These are phyloP conservation scores for Chamaetylas fuelleborni DNA, from an alignment of 2,113 vertebrate genomes.

Conservation along the genomic window DNA sequence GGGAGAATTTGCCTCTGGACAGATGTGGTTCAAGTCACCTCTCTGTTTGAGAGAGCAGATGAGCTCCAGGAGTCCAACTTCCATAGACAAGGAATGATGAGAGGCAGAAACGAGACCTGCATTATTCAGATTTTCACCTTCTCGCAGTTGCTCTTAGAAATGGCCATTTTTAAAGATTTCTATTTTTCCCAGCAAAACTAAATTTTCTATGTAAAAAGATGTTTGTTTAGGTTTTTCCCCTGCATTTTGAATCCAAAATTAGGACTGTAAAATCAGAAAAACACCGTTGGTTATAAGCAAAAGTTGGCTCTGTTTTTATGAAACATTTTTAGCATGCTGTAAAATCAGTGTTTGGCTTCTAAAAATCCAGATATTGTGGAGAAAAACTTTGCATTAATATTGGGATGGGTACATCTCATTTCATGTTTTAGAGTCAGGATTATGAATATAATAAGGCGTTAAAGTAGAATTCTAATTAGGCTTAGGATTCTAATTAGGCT, in stretches of 20 bases:
- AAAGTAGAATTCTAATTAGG: neutral
- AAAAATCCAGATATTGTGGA: neutral
- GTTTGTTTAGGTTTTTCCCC: rapidly evolving
- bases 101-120: neutral
- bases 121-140: neutral
- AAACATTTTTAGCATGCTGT: rapidly evolving
- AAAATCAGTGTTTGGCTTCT: neutral
- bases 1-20: neutral
- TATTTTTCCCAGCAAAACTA: neutral
- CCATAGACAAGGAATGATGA: neutral
- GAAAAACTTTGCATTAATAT: neutral
- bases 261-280: neutral
- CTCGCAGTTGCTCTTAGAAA: neutral
- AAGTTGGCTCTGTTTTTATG: neutral
- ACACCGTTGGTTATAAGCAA: rapidly evolving
- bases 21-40: neutral
- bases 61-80: neutral
- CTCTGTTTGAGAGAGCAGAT: neutral
- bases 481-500: neutral
- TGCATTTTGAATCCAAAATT: neutral
- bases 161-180: neutral
- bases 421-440: neutral
- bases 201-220: neutral
- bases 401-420: neutral
- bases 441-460: neutral